A percentile compares a stretch with the other conserved stretches of the same genome.
Conservation (phyloP, 2,113 vertebrate species). For the Apteryx owenii region DNA sequence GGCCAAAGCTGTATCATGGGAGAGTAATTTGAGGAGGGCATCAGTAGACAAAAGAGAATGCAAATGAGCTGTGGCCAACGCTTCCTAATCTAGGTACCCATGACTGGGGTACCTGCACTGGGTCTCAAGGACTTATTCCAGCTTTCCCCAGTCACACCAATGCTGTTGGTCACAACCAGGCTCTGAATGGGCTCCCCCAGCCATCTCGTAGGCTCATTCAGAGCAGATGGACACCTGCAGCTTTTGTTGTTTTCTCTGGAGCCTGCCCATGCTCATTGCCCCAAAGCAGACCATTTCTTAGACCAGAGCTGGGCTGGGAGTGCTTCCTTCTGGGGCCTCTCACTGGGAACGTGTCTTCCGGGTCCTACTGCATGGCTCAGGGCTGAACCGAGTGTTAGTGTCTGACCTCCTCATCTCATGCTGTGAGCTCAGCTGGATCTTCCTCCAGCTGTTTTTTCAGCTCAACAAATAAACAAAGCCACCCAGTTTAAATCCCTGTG, state of each 20-base stretch:
- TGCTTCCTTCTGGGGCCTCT: background rate
- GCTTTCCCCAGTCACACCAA: background rate
- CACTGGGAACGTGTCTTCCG: background rate
- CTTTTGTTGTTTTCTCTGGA: background rate
- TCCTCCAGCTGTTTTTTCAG: background rate
- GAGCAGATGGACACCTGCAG: background rate
- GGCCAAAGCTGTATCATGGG: background rate
- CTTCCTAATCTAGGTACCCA: background rate
- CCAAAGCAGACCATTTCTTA: background rate
- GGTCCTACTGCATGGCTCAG: background rate
- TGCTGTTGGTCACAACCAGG: background rate
- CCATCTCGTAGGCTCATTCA: background rate
- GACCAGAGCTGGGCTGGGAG: background rate
- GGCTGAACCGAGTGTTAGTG: background rate
- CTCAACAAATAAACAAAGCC: conserved; percentile 46
- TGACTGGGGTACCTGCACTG: background rate
- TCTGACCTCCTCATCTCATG: background rate
- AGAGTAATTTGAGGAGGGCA: background rate
- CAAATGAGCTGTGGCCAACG: background rate
- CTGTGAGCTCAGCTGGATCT: conserved; percentile 25
- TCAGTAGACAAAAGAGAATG: background rate
- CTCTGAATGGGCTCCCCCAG: background rate
- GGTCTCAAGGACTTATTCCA: background rate
- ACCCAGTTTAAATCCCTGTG: conserved; percentile 32
- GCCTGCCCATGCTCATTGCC: background rate